Evolutionary conservation across 1,140 invertebrate species (phyloP).

Genomic region (Philopotamus ludificatus): DNA sequence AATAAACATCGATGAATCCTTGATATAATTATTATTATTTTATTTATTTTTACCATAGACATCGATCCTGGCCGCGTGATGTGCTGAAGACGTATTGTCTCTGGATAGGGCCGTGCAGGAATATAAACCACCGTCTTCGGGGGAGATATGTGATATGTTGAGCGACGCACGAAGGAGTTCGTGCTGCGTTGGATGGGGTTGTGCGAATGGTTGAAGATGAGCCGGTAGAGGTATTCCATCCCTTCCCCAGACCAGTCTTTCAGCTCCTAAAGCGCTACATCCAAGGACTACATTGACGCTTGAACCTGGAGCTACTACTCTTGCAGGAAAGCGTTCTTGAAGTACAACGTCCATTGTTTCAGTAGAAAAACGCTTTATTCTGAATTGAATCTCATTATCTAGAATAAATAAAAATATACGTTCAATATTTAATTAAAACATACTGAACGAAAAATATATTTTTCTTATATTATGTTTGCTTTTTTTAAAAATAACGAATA

Average conservation of each 20-base stretch:
- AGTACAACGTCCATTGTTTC: conserved; percentile 2
- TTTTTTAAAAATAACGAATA: too few species aligned
- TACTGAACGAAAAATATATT: not conserved
- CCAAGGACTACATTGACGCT: conserved; percentile 1
- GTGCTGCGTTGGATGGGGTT: not conserved
- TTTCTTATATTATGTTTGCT: too few species aligned
- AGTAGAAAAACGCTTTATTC: not conserved
- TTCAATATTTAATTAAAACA: not conserved
- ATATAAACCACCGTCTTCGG: conserved; percentile 79
- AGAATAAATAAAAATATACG: not conserved
- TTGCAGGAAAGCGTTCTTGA: conserved; percentile 26
- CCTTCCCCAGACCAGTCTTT: conserved; percentile 25
- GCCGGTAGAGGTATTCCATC: conserved; percentile 24
- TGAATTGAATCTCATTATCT: not conserved
- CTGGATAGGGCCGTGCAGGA: conserved; percentile 71
- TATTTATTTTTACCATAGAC: conserved; percentile 70
- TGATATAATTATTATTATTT: conserved; percentile 5
- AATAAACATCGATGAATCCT: conserved; percentile 27
- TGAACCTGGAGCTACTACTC: conserved; percentile 23
- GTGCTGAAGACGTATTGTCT: conserved; percentile 65
- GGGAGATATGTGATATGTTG: conserved; percentile 75
- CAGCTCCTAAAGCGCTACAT: conserved; percentile 30
- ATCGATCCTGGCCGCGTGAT: conserved; percentile 73
- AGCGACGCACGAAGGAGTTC: conserved; percentile 45
- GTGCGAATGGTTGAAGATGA: not conserved